Conservation (phyloP, 1,140 invertebrate genomes). For the Theocolax elegans region DNA sequence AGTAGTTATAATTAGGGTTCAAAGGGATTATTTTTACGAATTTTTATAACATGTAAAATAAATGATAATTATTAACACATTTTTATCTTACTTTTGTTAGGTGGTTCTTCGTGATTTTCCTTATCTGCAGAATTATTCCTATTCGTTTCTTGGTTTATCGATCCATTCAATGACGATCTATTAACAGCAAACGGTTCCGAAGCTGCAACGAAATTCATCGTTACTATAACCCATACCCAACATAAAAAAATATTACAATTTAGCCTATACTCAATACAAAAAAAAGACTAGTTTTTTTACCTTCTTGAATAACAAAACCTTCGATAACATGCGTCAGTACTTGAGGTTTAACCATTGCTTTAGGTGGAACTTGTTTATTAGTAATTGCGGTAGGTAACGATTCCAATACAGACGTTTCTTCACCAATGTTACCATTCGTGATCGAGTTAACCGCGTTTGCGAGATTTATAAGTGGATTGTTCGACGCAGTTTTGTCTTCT, state of each 20-base stretch:
- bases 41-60: background rate
- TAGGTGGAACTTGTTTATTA: conserved; percentile 79
- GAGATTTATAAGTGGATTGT: conserved; percentile 61
- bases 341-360: conserved; percentile 95
- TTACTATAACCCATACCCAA: too few species aligned
- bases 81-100: conserved; percentile 54
- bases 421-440: conserved; percentile 57
- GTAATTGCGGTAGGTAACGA: conserved; percentile 54
- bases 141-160: conserved; percentile 64
- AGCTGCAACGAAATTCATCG: conserved; percentile 57
- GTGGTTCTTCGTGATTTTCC: conserved; percentile 77
- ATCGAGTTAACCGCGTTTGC: conserved; percentile 65
- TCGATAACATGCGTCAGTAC: conserved; percentile 97
- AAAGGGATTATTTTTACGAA: background rate
- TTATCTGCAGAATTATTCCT: conserved; percentile 66
- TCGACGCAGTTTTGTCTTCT: conserved; percentile 55
- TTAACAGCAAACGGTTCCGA: conserved; percentile 90
- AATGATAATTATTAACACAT: background rate
- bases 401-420: conserved; percentile 50
- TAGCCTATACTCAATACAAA: background rate
- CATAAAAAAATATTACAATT: background rate
- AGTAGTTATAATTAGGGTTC: background rate
- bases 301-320: conserved; percentile 96
- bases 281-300: conserved; percentile 52
- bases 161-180: conserved; percentile 68